Evolutionary conservation across 2,797 vertebrate genomes (phyloP).

Genomic region (Triplophysa yarkandensis): DNA sequence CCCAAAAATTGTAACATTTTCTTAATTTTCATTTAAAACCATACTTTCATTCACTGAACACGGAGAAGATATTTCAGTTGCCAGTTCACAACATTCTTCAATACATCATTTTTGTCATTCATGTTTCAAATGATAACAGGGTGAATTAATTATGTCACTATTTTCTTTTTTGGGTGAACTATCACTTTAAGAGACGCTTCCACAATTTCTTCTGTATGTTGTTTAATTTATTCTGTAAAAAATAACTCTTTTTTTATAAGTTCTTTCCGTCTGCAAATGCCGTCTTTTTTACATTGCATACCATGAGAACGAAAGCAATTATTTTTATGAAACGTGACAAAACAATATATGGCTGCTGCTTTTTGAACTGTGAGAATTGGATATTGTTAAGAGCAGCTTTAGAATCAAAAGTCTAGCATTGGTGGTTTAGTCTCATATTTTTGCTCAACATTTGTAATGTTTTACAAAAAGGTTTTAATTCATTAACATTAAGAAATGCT

Average conservation of each 20-base stretch:
- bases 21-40: too few relatives aligned
- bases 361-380: slow-evolving; percentile 11
- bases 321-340: neutral
- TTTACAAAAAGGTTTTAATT: slow-evolving; percentile 2
- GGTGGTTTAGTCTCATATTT: slow-evolving; percentile 19
- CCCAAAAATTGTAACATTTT: too few relatives aligned
- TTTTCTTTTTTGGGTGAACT: too few relatives aligned
- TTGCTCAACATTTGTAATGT: neutral
- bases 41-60: too few relatives aligned
- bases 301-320: slow-evolving; percentile 4
- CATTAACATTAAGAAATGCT: neutral
- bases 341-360: slow-evolving; percentile 7
- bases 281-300: neutral
- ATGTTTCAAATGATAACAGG: too few relatives aligned
- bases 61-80: too few relatives aligned
- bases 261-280: slow-evolving; percentile 1
- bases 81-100: too few relatives aligned
- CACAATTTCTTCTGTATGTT: too few relatives aligned
- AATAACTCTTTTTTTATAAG: neutral
- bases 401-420: slow-evolving; percentile 28
- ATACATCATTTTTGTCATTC: too few relatives aligned
- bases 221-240: neutral
- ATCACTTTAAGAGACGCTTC: too few relatives aligned
- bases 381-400: neutral
- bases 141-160: too few relatives aligned